These are phyloP conservation scores for Bilobella aurantiaca DNA, from an alignment of 1,140 invertebrate species.

Conservation along the genomic window DNA sequence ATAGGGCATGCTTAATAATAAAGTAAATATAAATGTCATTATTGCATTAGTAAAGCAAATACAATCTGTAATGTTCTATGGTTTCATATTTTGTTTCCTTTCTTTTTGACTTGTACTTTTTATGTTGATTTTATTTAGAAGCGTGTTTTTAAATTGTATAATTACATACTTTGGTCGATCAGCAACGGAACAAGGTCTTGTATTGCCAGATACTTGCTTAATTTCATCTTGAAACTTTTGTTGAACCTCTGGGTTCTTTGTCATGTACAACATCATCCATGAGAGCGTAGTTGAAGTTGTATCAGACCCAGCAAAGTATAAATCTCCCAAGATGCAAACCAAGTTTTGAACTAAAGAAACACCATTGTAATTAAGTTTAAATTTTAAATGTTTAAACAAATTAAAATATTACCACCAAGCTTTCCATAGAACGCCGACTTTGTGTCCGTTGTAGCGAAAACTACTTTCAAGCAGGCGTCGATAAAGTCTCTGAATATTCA, in stretches of 20 bases:
- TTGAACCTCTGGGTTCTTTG: not conserved
- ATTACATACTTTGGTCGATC: too few relatives aligned
- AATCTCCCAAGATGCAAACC: too few relatives aligned
- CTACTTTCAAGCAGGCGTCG: slow-evolving; percentile 17
- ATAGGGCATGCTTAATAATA: slow-evolving; percentile 46
- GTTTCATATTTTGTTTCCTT: not conserved
- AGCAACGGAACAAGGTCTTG: too few relatives aligned
- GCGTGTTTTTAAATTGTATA: too few relatives aligned
- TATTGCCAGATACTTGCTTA: not conserved
- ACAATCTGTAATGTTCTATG: too few relatives aligned
- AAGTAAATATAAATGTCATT: not conserved
- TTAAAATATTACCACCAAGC: slow-evolving; percentile 8
- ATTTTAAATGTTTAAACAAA: not conserved
- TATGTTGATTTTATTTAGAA: too few relatives aligned
- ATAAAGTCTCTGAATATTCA: slow-evolving; percentile 14
- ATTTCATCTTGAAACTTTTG: not conserved
- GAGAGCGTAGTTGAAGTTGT: not conserved
- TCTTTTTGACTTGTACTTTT: not conserved
- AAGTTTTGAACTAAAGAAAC: too few relatives aligned
- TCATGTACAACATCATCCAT: not conserved
- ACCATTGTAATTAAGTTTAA: too few relatives aligned
- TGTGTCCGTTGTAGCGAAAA: slow-evolving; percentile 14
- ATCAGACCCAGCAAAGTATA: not conserved
- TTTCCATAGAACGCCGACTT: slow-evolving; percentile 15
- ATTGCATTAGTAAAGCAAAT: too few relatives aligned